Evolutionary conservation across 2,888 invertebrate genomes (phyloP), one percentile per base, ranked within the genome.

Genomic region (Parthenolecanium corni): DNA sequence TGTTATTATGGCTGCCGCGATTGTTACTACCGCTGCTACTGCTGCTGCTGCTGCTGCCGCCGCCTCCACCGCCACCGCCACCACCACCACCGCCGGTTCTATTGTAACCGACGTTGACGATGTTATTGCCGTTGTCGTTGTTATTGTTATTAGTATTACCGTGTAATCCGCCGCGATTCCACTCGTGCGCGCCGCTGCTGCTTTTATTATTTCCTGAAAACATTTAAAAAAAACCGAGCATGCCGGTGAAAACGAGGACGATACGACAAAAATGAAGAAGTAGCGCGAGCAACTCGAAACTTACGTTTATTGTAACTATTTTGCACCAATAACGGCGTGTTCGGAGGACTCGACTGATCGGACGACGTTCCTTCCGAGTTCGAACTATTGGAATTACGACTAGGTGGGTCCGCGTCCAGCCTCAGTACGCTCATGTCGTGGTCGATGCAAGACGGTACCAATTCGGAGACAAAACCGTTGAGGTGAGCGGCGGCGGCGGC

Each of bases 351-450:
- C 11, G 65, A 69, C 67, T 38, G 69, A 69, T 36, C 64, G 68
- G 47, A 69, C 65, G 49, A 70, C 68, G 56, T 70, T 69, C 36
- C 67, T 31, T 66, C 66, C 58, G 65, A 62, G 62, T 52, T 62
- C 42, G 62, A 53, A 16, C 62, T 42, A 20, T 36, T 52, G 5
- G 62, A 62, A 42, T 52, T 52, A 46, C 52, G 40, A 23, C 52
- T 52, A 6, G 31, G 12, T 16, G n/a, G 20, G 11, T 42, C 25
- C 16, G 52, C 36, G 9, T 44, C 64, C 24, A 64, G 23, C 4
- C 38, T 23, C 42, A 57, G 24, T 44, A 52, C 20, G 24, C 36
- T 20, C 54, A 64, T 51, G 3, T 47, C 58, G 31, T 62, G 52
- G 23, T 63, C 62, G 24, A 53, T 46, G 31, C 47, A 52, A 4